Evolutionary conservation across 2,113 vertebrate genomes (phyloP), one percentile per base, ranked within the genome.

Genomic region (Nothobranchius kuhntae): DNA sequence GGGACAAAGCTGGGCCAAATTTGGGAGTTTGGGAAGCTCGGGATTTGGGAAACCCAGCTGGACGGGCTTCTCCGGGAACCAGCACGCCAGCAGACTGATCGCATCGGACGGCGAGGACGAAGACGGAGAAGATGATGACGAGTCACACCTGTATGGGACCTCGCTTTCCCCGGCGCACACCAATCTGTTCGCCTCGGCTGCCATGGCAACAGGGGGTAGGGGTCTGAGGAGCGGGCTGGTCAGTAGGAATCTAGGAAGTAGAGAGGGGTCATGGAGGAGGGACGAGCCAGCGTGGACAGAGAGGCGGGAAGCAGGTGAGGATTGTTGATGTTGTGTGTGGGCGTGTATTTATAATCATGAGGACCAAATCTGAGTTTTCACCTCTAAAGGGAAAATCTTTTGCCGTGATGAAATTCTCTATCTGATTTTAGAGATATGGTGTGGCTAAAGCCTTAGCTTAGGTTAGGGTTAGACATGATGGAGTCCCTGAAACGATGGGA

Each of bases 101-200:
- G 76, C 61, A 15, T 84, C 89, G 1, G 91, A 91, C 6, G 81
- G 52, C 57, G 89, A 92, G 58, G 89, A 89, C 4, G 78, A 91
- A 1, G 85, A 86, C 4, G 77, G 71, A 0, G 90, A 88, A 9
- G 86, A 88, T 7, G 13, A 53, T 14, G 38, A 81, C 5, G 75
- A 89, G 17, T 57, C 85, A 5, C 72, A 72, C 17, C 68, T 62
- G 42, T 81, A 82, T 58, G 61, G 83, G 65, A 73, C 67, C 10
- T 68, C 86, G 1, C 65, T 84, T 0, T 82, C 88, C 14, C 77
- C 81, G 2, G 92, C 95, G 44, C 95, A 98, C 84, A 95, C 95
- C n/a, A 98, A 96, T 77, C 93, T 98, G 77, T 96, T 97, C 87
- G 95, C 95, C 74, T 95, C 94, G 81, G 94, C 95, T 89, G 94